Conservation (phyloP, 2,888 invertebrate species). For the Macrophya alboannulata region DNA sequence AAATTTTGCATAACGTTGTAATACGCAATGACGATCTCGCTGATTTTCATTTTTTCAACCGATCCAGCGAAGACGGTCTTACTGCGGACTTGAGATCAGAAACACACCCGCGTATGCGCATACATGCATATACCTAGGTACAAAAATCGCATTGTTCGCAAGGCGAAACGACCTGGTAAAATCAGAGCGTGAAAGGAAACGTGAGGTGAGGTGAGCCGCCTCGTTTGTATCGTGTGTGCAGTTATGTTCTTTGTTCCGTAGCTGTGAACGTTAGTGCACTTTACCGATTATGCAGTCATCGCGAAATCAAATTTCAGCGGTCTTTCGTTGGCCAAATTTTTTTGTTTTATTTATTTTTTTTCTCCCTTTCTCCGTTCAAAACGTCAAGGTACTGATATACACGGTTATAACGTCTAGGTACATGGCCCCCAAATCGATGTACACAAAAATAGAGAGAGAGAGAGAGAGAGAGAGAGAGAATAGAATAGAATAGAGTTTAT, state of each 20-base stretch:
- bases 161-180: slow-evolving; percentile 13
- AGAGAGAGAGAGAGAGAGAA: background rate
- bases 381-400: background rate
- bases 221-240: background rate
- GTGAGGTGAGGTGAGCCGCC: background rate
- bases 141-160: background rate
- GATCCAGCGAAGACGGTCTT: background rate
- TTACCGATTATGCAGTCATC: background rate
- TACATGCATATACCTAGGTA: background rate
- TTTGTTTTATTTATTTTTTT: background rate
- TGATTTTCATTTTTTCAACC: background rate
- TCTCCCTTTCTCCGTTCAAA: background rate
- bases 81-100: too few species aligned
- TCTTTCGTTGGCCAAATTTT: background rate
- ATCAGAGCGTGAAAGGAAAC: slow-evolving; percentile 49
- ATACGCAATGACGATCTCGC: background rate
- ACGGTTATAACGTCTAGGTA: background rate
- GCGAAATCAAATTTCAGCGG: background rate
- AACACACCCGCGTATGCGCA: background rate
- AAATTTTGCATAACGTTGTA: background rate
- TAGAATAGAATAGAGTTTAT: too few species aligned
- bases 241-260: background rate
- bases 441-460: background rate
- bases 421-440: background rate
- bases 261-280: background rate